Evolutionary conservation across 2,797 vertebrate species (phyloP).

Genomic region (Sarcophilus harrisii): DNA sequence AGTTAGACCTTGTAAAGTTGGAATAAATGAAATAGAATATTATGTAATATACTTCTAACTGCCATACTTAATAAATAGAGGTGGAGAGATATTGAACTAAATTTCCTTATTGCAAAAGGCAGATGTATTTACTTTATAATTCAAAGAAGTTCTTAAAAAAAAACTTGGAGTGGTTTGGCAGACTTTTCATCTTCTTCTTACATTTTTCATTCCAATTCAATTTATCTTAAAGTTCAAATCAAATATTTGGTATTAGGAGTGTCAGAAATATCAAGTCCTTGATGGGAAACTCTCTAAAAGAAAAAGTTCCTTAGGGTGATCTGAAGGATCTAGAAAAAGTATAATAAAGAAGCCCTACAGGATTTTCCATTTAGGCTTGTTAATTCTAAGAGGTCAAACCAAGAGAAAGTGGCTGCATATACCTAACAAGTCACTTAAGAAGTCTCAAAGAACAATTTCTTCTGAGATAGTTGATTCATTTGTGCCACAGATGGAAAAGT

Average conservation of each 20-base stretch:
- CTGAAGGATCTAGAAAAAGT: not conserved
- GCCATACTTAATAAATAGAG: slow-evolving; percentile 33
- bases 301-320: slow-evolving; percentile 1
- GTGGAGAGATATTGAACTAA: slow-evolving; percentile 45
- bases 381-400: slow-evolving; percentile 7
- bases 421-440: not conserved
- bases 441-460: slow-evolving; percentile 17
- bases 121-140: slow-evolving; percentile 61
- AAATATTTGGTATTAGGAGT: slow-evolving; percentile 56
- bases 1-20: slow-evolving; percentile 39
- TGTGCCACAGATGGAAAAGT: not conserved
- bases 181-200: slow-evolving; percentile 32
- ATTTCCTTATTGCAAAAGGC: slow-evolving; percentile 52
- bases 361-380: not conserved
- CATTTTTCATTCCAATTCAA: slow-evolving; percentile 15
- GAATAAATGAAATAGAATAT: slow-evolving; percentile 41
- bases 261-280: slow-evolving; percentile 42
- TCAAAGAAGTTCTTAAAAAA: slow-evolving; percentile 38
- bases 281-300: not conserved
- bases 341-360: not conserved
- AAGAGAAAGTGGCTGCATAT: not conserved
- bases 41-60: not conserved
- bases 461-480: not conserved
- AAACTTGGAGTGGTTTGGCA: slow-evolving; percentile 3
- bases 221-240: slow-evolving; percentile 37